Evolutionary conservation across 2,888 invertebrate species (phyloP), one percentile per base, ranked within the genome.

Genomic region (Drosophila pegasa): DNA sequence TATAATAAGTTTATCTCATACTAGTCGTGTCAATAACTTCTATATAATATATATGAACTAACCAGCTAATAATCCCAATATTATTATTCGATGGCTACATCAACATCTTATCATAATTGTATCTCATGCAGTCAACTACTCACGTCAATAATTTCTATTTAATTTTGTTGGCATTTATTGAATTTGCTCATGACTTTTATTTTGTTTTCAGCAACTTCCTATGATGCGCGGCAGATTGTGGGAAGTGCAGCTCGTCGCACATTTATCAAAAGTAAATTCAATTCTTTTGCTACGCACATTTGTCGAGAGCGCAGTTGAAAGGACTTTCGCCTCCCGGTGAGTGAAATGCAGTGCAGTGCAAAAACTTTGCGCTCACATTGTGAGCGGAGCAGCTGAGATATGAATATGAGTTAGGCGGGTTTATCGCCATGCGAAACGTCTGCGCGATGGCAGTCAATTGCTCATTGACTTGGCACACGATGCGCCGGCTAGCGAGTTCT

Each of bases 401-500:
- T 78, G 86, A 64, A 82, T 71, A 72, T 70, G 70, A 48, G 65
- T 27, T 40, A 40, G 61, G 58, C 38, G 35, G 33, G 41, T 5
- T 68, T 68, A 56, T 40, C 61, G 35, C 48, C 65, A 54, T 54
- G 68, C 48, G 18, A 51, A 56, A 55, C 35, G 65, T 62, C 62
- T 35, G 54, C 47, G 47, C 40, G 65, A 63, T 57, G 78, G 70
- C 73, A 86, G 82, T 80, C 84, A 86, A 83, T 83, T 83, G 82
- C 87, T 83, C 87, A 86, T 83, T 78, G 82, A 83, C 80, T 83
- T 80, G 78, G 71, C 59, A 71, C 58, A 62, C 54, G 59, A 62
- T 62, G 62, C 64, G 62, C 57, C 52, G 63, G 82, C 71, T 57
- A 63, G 27, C 65, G 62, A 70, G 79, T 31, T 71, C 45, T 43